Conservation (phyloP, 2,113 vertebrate species). For the Corythoichthys intestinalis region DNA sequence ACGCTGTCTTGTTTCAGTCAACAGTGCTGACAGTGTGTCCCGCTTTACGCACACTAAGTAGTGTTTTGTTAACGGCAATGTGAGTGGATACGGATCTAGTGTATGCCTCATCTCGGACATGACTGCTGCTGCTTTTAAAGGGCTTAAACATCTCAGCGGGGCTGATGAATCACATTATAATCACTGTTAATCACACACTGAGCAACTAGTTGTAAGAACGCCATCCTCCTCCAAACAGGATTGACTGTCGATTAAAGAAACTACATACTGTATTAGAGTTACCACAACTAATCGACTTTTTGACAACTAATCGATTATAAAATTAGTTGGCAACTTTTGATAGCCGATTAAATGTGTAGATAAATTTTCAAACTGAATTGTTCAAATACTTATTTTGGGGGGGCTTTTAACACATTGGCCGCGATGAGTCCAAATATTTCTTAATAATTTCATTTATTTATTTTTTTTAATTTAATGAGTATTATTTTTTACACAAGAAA, state of each 20-base stretch:
- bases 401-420: no score
- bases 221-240: background rate
- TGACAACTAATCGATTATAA: no score
- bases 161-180: background rate
- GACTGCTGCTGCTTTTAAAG: conserved; percentile 32
- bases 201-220: background rate
- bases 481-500: no score
- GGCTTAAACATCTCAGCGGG: conserved; percentile 42
- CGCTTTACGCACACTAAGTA: conserved; percentile 8
- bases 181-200: background rate
- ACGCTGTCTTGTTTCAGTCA: conserved; percentile 13
- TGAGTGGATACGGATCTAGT: conserved; percentile 28
- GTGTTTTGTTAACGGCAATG: conserved; percentile 19
- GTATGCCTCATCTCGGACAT: conserved; percentile 27
- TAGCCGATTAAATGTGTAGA: no score
- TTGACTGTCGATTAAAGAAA: background rate
- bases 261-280: background rate
- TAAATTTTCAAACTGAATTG: no score
- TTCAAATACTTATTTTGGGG: no score
- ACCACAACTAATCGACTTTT: background rate
- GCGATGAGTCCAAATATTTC: no score
- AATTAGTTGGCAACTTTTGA: no score
- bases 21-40: conserved; percentile 24
- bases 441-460: no score
- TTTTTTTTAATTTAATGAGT: no score